Conservation (phyloP, 2,888 invertebrate species). For the Eupithecia insigniata region DNA sequence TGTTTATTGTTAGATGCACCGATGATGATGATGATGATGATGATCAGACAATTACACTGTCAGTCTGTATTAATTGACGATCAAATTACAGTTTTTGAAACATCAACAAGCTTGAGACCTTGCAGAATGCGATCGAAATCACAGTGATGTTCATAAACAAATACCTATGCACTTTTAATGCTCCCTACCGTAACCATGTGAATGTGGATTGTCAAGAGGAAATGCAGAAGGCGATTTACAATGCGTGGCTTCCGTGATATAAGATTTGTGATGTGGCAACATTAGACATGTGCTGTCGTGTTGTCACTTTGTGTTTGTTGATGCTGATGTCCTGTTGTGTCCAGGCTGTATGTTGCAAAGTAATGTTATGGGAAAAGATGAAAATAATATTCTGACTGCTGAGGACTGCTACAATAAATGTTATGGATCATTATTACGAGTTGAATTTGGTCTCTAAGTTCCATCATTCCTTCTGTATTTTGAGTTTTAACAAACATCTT, state of each 20-base stretch:
- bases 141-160: neutral
- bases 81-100: neutral
- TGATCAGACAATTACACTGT: neutral
- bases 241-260: constrained; percentile 25
- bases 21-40: neutral
- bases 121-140: neutral
- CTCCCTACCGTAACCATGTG: constrained; percentile 16
- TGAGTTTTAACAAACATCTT: too few species aligned
- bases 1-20: neutral
- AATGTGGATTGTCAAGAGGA: constrained; percentile 26
- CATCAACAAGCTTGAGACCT: neutral
- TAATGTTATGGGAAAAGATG: neutral
- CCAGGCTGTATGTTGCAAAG: neutral
- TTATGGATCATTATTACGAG: neutral
- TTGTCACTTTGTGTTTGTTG: neutral
- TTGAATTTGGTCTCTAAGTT: neutral
- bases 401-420: neutral
- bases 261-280: constrained; percentile 28
- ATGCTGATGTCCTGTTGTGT: constrained; percentile 6
- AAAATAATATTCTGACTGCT: neutral
- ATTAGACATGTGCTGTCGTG: constrained; percentile 15
- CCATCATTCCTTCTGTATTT: neutral
- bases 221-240: constrained; percentile 28
- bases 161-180: neutral
- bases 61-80: neutral